Evolutionary conservation across 2,113 vertebrate genomes (phyloP).

Genomic region (Anhinga rufa): DNA sequence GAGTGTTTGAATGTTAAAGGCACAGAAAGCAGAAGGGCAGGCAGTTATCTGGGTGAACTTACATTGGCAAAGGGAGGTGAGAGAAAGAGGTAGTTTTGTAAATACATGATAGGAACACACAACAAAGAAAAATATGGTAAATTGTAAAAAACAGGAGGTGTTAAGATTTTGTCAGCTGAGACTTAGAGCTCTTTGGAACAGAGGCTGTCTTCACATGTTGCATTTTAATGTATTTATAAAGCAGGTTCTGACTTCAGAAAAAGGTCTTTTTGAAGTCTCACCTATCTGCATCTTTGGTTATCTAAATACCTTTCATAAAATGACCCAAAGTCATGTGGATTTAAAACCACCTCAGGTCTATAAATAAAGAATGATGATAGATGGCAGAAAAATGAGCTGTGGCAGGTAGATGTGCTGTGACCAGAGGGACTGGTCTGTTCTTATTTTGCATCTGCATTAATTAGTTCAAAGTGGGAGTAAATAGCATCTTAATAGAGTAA

Average conservation of each 20-base stretch:
- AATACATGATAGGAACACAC: background rate
- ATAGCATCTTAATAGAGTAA: conserved; percentile 28
- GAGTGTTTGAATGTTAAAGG: background rate
- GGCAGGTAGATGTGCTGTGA: background rate
- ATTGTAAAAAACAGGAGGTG: background rate
- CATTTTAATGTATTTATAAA: background rate
- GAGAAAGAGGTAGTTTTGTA: background rate
- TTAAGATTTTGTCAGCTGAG: background rate
- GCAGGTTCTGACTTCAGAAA: background rate
- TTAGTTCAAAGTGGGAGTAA: conserved; percentile 23
- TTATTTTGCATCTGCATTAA: background rate
- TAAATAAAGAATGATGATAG: conserved; percentile 8
- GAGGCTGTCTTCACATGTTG: background rate
- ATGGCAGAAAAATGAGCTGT: background rate
- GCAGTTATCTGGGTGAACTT: background rate
- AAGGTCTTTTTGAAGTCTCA: background rate
- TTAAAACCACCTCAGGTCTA: background rate
- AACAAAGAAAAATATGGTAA: background rate
- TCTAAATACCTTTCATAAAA: background rate
- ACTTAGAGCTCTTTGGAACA: background rate
- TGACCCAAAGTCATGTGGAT: background rate
- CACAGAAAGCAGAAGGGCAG: background rate
- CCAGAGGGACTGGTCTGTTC: background rate
- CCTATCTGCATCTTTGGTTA: background rate
- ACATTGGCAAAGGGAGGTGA: background rate